Evolutionary conservation across 1,140 invertebrate genomes (phyloP).

Genomic region (Drosophila watanabei): DNA sequence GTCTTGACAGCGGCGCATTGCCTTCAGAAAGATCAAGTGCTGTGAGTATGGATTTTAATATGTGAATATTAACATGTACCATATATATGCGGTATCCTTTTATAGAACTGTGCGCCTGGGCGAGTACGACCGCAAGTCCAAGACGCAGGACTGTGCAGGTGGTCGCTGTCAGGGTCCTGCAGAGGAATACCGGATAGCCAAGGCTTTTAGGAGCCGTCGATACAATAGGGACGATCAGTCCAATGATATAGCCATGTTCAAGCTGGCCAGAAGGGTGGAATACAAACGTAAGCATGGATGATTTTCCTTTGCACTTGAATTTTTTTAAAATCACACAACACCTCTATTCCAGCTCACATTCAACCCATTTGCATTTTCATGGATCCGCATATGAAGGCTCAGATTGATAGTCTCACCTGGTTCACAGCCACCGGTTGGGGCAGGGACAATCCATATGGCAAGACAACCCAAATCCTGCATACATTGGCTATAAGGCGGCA

Average conservation of each 20-base stretch:
- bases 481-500: not conserved
- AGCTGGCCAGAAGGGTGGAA: conserved; percentile 4
- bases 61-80: not conserved
- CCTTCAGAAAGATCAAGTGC: not conserved
- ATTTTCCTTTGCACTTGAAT: not conserved
- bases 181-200: not conserved
- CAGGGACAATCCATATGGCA: not conserved
- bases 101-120: conserved; percentile 3
- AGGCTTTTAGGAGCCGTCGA: not conserved
- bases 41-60: not conserved
- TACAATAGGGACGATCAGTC: not conserved
- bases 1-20: conserved; percentile 16
- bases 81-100: not conserved
- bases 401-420: conserved; percentile 6
- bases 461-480: not conserved
- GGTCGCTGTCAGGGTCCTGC: not conserved
- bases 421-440: conserved; percentile 17
- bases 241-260: conserved; percentile 10
- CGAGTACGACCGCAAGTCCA: conserved; percentile 1
- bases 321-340: too few species aligned
- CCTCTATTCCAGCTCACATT: not conserved
- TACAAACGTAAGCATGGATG: not conserved
- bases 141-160: not conserved
- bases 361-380: conserved; percentile 8
- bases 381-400: not conserved